Conservation (phyloP, 2,888 invertebrate genomes). For the Acrobasis suavella region DNA sequence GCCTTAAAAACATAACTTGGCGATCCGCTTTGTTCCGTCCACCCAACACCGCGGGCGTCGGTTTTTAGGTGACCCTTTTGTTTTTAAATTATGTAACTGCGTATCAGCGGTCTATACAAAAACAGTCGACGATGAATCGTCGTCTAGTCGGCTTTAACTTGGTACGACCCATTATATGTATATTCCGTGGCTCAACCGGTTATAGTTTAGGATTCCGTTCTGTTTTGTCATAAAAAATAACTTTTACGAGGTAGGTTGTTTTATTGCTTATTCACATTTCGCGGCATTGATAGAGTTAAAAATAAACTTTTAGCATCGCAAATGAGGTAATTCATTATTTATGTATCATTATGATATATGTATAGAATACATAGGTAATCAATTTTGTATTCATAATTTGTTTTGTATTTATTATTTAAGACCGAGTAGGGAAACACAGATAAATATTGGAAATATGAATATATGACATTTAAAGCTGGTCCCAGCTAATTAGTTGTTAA, state of each 20-base stretch:
- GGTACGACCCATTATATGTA: too few relatives aligned
- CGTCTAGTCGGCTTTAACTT: conserved; percentile 39
- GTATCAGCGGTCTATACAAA: conserved; percentile 56
- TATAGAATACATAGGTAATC: too few relatives aligned
- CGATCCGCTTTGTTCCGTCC: conserved; percentile 63
- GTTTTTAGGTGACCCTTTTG: conserved; percentile 69
- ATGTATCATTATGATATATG: too few relatives aligned
- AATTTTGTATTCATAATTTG: background rate
- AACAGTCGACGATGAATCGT: conserved; percentile 62
- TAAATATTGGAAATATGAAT: conserved; percentile 22
- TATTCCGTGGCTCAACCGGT: conserved; percentile 36
- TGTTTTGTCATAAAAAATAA: conserved; percentile 2
- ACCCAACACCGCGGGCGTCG: conserved; percentile 61
- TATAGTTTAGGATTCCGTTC: conserved; percentile 28
- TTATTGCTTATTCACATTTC: background rate
- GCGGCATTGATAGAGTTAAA: background rate
- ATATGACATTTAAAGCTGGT: conserved; percentile 7
- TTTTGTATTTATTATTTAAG: background rate
- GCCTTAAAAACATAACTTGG: conserved; percentile 63
- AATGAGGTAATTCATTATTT: too few relatives aligned
- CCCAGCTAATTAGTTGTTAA: conserved; percentile 14
- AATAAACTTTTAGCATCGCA: background rate
- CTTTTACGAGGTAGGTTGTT: conserved; percentile 5
- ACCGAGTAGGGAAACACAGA: conserved; percentile 3
- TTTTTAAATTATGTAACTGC: conserved; percentile 75